phyloP scores from a whole-genome alignment of 2,113 vertebrate species.

The Chionis minor region DNA sequence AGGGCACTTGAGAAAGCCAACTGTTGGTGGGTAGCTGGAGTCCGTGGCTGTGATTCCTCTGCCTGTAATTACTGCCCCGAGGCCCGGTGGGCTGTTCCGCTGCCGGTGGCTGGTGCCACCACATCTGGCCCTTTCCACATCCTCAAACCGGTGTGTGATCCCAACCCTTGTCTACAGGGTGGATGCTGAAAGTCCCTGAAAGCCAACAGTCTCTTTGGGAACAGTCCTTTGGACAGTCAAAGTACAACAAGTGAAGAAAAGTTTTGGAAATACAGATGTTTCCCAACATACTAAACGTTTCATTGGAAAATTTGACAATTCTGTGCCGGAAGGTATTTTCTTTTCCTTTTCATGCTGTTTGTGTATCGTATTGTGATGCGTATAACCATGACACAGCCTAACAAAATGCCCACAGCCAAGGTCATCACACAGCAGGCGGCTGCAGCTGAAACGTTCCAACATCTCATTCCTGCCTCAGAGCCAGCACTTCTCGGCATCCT shows the following conservation, averaged over 20 bases:
- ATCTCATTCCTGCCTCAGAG: neutral
- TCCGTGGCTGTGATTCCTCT: neutral
- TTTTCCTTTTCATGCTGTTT: neutral
- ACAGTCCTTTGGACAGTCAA: neutral
- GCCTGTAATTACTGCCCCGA: neutral
- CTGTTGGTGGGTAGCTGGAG: neutral
- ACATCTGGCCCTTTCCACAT: fast-evolving
- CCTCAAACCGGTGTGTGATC: fast-evolving
- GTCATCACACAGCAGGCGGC: neutral
- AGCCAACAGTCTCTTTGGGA: neutral
- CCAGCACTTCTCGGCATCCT: neutral
- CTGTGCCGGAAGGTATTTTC: neutral
- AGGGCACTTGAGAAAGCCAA: neutral
- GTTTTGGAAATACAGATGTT: neutral
- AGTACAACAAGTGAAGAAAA: neutral
- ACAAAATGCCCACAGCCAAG: neutral
- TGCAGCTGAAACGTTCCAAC: neutral
- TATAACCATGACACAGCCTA: neutral
- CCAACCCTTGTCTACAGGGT: fast-evolving
- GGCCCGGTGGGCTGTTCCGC: fast-evolving
- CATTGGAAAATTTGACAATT: neutral
- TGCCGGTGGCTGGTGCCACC: fast-evolving
- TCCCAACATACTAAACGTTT: neutral
- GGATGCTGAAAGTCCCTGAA: neutral
- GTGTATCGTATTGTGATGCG: too few species aligned